Percentiles rank a stretch among this genome's conserved stretches.
Evolutionary conservation across 2,888 invertebrate species (phyloP).

Genomic region (Phalera bucephala): DNA sequence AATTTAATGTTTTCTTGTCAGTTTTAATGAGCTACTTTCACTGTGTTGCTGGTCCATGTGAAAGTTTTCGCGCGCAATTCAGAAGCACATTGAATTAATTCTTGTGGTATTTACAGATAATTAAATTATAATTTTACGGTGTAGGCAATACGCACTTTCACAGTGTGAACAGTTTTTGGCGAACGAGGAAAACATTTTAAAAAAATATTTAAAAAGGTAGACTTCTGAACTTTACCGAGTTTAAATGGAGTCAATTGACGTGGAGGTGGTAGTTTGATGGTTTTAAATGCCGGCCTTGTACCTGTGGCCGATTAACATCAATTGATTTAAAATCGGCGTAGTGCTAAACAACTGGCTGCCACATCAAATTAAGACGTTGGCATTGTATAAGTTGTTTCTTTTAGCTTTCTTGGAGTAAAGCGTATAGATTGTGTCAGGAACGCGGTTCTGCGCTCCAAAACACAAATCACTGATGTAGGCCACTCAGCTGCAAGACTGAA

Average conservation of each 20-base stretch:
- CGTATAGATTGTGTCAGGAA: too few relatives aligned
- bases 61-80: conserved; percentile 35
- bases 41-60: conserved; percentile 20
- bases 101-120: conserved; percentile 17
- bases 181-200: conserved; percentile 1
- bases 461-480: too few relatives aligned
- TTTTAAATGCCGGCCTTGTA: not conserved
- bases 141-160: conserved; percentile 14
- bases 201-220: not conserved
- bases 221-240: not conserved
- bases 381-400: too few relatives aligned
- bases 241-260: not conserved
- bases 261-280: not conserved
- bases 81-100: conserved; percentile 25
- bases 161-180: conserved; percentile 6
- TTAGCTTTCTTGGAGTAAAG: too few relatives aligned
- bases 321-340: too few relatives aligned
- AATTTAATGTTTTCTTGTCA: conserved; percentile 24
- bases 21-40: conserved; percentile 30
- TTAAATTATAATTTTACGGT: conserved; percentile 13
- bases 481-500: too few relatives aligned
- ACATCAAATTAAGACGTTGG: too few relatives aligned
- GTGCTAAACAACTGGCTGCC: too few relatives aligned
- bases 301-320: not conserved
- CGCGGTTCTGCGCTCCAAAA: too few relatives aligned